phyloP scores from a whole-genome alignment of 2,797 vertebrate species.

The Merluccius polli region DNA sequence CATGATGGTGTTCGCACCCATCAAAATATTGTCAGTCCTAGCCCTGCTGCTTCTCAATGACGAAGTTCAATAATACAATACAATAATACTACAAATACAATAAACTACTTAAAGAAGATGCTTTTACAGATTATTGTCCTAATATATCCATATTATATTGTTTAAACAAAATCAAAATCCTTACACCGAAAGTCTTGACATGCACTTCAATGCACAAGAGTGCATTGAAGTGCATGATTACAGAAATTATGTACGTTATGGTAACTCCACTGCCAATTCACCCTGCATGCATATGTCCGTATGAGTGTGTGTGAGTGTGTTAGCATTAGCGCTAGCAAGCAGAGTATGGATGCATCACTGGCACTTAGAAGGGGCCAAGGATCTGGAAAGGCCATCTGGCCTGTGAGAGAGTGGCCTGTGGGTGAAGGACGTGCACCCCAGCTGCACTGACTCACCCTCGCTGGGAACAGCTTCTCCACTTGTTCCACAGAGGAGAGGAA shows the following conservation, averaged over 20 bases:
- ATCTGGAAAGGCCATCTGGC: slow-evolving; percentile 63
- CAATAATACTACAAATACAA: background rate
- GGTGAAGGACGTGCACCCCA: slow-evolving; percentile 70
- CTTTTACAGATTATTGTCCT: background rate
- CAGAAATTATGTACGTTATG: background rate
- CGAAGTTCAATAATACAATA: background rate
- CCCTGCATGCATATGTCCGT: background rate
- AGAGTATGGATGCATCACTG: slow-evolving; percentile 41
- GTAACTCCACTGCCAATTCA: background rate
- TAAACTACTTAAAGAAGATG: background rate
- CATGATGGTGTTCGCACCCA: background rate
- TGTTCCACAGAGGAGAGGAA: slow-evolving; percentile 47
- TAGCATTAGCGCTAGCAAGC: slow-evolving; percentile 34
- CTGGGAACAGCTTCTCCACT: slow-evolving; percentile 58
- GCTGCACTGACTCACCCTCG: slow-evolving; percentile 68
- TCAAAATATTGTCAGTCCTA: background rate
- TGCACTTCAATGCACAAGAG: background rate
- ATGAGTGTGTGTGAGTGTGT: background rate
- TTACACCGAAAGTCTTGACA: background rate
- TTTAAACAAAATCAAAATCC: background rate
- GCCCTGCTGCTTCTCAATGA: background rate
- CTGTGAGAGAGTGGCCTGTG: slow-evolving; percentile 59
- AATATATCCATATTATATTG: background rate
- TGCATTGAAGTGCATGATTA: background rate
- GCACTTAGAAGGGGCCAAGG: slow-evolving; percentile 48